Evolutionary conservation across 2,113 vertebrate genomes (phyloP).

Genomic region (Passer montanus): DNA sequence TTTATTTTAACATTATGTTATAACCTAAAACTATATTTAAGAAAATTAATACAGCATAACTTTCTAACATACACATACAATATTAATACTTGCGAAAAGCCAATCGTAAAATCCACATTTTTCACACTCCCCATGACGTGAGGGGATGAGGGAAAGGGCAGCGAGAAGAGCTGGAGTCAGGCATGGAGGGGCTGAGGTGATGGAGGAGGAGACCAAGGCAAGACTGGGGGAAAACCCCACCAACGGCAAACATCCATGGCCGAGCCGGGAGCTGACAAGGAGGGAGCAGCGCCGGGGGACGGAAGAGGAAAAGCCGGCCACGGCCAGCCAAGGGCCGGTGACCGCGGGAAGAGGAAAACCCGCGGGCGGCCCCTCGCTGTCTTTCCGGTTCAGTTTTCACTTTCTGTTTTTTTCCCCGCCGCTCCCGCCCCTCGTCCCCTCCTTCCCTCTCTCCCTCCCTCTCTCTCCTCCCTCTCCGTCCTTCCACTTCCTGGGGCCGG

Average conservation of each 20-base stretch:
- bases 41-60: too few relatives aligned
- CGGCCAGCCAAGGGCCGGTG: neutral
- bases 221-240: neutral
- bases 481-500: neutral
- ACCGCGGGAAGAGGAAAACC: conserved; percentile 14
- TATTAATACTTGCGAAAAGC: too few relatives aligned
- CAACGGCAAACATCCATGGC: neutral
- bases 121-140: neutral
- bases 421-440: neutral
- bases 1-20: too few relatives aligned
- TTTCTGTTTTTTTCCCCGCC: neutral
- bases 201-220: too few relatives aligned
- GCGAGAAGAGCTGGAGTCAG: neutral
- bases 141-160: too few relatives aligned
- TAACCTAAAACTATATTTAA: too few relatives aligned
- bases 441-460: neutral
- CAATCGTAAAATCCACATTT: too few relatives aligned
- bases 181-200: neutral
- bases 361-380: neutral
- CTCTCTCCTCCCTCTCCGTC: too few relatives aligned
- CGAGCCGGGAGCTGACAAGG: rapidly evolving
- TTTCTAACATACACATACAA: too few relatives aligned
- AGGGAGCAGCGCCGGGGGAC: too few relatives aligned
- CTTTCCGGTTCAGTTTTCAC: conserved; percentile 59
- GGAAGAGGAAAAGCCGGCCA: neutral